Evolutionary conservation across 2,113 vertebrate genomes (phyloP).

Genomic region (Cephalopterus ornatus): DNA sequence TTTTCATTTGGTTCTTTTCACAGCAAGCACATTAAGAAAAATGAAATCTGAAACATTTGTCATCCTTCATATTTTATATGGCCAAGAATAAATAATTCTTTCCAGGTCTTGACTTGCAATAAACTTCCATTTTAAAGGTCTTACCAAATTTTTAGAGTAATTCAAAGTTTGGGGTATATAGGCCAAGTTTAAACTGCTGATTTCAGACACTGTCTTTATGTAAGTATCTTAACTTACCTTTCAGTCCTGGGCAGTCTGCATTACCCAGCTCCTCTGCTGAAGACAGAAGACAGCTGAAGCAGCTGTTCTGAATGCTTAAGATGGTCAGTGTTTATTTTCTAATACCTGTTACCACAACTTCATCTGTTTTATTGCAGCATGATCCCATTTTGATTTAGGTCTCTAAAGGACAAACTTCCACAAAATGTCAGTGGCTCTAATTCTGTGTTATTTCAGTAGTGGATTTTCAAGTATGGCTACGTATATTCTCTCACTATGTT

Average conservation of each 20-base stretch:
- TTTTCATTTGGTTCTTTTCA: background rate
- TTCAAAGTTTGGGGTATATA: background rate
- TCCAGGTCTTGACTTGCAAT: background rate
- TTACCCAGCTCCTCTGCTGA: background rate
- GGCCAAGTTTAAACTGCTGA: background rate
- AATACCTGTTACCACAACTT: background rate
- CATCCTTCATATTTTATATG: background rate
- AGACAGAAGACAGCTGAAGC: background rate
- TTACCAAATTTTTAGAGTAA: background rate
- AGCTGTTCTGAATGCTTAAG: background rate
- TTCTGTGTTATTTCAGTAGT: background rate
- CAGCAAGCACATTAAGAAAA: background rate
- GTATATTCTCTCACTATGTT: background rate
- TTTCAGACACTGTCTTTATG: background rate
- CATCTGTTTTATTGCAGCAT: background rate
- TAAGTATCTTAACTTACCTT: background rate
- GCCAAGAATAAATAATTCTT: background rate
- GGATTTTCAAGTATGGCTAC: background rate
- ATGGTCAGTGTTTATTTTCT: background rate
- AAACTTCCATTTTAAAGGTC: background rate
- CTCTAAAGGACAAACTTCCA: background rate
- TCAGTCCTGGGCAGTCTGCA: background rate
- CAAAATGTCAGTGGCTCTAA: background rate
- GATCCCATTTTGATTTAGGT: background rate
- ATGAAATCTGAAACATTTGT: background rate